Conservation (phyloP, 2,113 vertebrate genomes). For the Coregonus clupeaformis region DNA sequence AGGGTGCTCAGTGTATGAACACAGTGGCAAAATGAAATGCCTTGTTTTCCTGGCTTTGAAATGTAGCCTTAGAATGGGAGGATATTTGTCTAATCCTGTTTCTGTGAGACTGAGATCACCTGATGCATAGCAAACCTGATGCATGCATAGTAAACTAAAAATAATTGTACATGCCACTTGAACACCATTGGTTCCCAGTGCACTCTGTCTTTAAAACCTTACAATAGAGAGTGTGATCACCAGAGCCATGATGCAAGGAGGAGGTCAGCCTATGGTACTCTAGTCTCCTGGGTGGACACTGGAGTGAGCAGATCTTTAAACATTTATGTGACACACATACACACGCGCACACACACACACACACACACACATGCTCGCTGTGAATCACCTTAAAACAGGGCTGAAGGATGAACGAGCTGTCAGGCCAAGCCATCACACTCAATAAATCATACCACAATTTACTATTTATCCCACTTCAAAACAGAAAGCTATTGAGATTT, state of each 20-base stretch:
- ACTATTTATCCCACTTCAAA: no score
- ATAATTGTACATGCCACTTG: no score
- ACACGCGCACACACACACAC: slow-evolving; percentile 5
- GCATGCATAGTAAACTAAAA: no score
- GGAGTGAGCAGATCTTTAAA: slow-evolving; percentile 50
- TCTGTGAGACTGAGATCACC: no score
- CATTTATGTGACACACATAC: slow-evolving; percentile 44
- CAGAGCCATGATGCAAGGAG: neutral
- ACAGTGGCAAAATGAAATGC: neutral
- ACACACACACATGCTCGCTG: neutral
- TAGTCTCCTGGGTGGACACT: slow-evolving; percentile 30
- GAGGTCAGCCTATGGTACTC: neutral
- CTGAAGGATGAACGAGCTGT: slow-evolving; percentile 8
- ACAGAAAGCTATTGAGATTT: no score
- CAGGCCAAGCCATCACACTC: slow-evolving; percentile 3
- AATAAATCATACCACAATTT: slow-evolving; percentile 34
- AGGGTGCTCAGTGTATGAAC: neutral
- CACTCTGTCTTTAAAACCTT: no score
- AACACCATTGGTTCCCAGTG: no score
- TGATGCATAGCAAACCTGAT: no score
- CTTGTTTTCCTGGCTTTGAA: no score
- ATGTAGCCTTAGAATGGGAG: no score
- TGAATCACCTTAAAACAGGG: no score
- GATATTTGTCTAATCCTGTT: no score
- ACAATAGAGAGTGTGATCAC: slow-evolving; percentile 8